Base-by-base conservation (phyloP, 2,888 invertebrate genomes). In the Linhomoeus sp. region DNA sequence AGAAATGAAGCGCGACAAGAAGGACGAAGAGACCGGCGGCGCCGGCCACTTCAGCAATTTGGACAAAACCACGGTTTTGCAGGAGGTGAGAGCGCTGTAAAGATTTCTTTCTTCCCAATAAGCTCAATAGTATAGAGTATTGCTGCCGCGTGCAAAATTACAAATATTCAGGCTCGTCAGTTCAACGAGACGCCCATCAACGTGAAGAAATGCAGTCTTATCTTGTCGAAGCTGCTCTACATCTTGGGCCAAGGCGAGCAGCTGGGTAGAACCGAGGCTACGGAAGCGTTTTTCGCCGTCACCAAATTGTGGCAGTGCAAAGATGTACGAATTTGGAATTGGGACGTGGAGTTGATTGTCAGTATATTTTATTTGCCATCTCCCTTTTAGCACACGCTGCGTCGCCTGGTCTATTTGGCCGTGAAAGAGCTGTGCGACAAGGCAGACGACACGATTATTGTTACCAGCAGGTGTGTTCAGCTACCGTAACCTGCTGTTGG, bases 381-480 rank as follows among this genome's bases (percentile, higher is more conserved):
- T 3, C 29, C 43, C 42, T 51, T 56, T 26, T 53, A 68, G 68
- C 58, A 65, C 26, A 82, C 87, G 55, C 70, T 99, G 24, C 75
- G 97, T 37, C 75, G 97, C 9, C 78, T 99, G 76, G 88, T 99
- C 3, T 99, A 97, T 64, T 71, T 97, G 47, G 90, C 88, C 19
- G 71, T 75, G 53, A 73, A 97, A 65, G 94, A 97, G 63, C 70
- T 99, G 57, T 85, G 90, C 59, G 77, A 77, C 1, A 74, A 88
- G 47, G 90, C 97, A 1, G 90, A 97, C 64, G 94, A 99, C 76
- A 94, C 97, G 3, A 99, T 99, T 55, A 99, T 99, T 58, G 97
- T 99, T 0, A 99, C 97, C 1, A 70, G 70, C 66, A 68, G n/a
- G n/a, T n/a, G n/a, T n/a, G n/a, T n/a, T n/a, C n/a, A n/a, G n/a